Conservation (phyloP, 2,888 invertebrate genomes). For the Nemurella pictetii region DNA sequence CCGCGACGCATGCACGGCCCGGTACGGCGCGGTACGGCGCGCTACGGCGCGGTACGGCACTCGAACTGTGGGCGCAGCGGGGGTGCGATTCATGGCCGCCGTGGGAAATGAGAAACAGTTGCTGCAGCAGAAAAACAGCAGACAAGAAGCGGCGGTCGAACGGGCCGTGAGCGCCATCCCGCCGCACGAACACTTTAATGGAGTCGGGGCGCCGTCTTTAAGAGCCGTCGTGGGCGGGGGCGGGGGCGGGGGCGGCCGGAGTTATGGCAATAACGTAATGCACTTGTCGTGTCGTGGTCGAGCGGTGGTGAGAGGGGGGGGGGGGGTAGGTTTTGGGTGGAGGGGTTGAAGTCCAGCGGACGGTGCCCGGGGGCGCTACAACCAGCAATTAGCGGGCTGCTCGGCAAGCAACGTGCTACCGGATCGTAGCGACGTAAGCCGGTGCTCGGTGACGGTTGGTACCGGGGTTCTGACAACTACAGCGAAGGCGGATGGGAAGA, state of each 20-base stretch:
- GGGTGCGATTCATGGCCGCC: neutral
- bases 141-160: neutral
- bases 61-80: neutral
- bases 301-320: neutral
- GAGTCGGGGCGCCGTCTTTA: neutral
- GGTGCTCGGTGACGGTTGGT: neutral
- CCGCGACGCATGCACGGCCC: neutral
- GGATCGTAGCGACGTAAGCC: too few relatives aligned
- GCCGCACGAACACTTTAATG: neutral
- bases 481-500: neutral
- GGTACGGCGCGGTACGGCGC: too few relatives aligned
- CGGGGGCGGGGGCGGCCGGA: neutral
- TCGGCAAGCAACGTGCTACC: too few relatives aligned
- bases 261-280: neutral
- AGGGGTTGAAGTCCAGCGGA: neutral
- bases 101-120: neutral
- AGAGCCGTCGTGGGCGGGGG: too few relatives aligned
- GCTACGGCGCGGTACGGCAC: too few relatives aligned
- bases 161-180: too few relatives aligned
- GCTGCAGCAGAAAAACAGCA: neutral
- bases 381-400: neutral
- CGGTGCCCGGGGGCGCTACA: neutral
- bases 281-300: neutral
- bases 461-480: neutral
- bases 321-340: too few relatives aligned